Percentiles rank a stretch among this genome's conserved stretches.
Conservation (phyloP, 2,888 invertebrate genomes). For the Leucophenga maculata region DNA sequence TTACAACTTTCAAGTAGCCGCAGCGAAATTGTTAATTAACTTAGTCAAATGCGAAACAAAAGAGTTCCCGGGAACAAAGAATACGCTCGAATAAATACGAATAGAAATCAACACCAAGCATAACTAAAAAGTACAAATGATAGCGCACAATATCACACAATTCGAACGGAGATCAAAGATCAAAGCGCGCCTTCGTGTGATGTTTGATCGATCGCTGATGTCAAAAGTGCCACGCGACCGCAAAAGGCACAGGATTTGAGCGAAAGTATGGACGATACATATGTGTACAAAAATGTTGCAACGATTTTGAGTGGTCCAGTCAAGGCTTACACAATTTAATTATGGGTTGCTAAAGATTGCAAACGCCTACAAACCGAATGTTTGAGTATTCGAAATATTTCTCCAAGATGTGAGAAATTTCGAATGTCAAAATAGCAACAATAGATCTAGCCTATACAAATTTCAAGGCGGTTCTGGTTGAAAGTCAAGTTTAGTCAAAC, state of each 20-base stretch:
- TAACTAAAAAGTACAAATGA: constrained; percentile 71
- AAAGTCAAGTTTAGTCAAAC: constrained; percentile 47
- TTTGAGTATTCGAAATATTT: constrained; percentile 19
- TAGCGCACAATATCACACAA: constrained; percentile 61
- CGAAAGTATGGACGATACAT: constrained; percentile 36
- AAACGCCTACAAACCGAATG: constrained; percentile 51
- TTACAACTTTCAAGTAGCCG: constrained; percentile 57
- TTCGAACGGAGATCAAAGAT: constrained; percentile 40
- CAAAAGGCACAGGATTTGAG: constrained; percentile 37
- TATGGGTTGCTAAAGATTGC: constrained; percentile 64
- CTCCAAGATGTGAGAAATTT: constrained; percentile 48
- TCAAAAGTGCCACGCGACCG: constrained; percentile 71
- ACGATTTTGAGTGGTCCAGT: constrained; percentile 31
- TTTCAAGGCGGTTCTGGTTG: constrained; percentile 49
- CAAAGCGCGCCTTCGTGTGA: constrained; percentile 13
- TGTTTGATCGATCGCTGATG: constrained; percentile 54
- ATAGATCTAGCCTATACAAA: constrained; percentile 41
- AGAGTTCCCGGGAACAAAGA: constrained; percentile 23
- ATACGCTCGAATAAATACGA: neutral
- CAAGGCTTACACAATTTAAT: constrained; percentile 47
- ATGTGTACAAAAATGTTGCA: constrained; percentile 60
- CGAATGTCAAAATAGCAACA: constrained; percentile 70
- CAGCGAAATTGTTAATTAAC: constrained; percentile 60
- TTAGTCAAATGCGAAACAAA: constrained; percentile 52
- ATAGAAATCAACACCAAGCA: constrained; percentile 61